Base-by-base conservation (phyloP, 1,140 invertebrate species). In the Neocloeon triangulifer region DNA sequence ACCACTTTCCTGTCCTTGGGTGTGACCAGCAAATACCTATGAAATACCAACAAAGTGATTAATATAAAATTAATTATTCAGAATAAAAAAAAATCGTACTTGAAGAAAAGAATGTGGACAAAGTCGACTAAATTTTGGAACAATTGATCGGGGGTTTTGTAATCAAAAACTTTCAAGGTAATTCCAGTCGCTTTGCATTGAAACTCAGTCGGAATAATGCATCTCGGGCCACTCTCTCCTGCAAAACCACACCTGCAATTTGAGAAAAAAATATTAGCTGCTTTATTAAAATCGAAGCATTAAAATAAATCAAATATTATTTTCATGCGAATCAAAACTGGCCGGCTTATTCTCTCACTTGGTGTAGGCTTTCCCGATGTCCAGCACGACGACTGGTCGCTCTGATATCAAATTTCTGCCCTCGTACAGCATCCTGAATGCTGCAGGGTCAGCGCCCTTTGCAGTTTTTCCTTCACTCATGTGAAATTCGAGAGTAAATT, bases 1-100 rank as follows among this genome's bases (percentile, higher is more conserved):
- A 95, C 73, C 31, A 96, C 68, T 47, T 74, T 73, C 10, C 84
- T 59, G 43, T 95, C 88, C 53, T 94, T 94, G 1, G 89, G 85
- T 51, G 78, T 95, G 16, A 91, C 71, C 16, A 91, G 54, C 5
- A 86, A 59, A 51, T 88, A 69, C 43, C 84, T 91, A 41, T 36
- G 51, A 43, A 41, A 25, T 14, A 37, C n/a, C 33, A 35, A 37
- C 33, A 19, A 31, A 5, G 31, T 19, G 18, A 4, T 18, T 21
- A 17, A 9, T 19, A 12, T 17, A 18, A 25, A 13, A 6, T 21
- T 19, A n/a, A 30, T n/a, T 8, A 8, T 13, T 16, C 17, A 15
- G 12, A 33, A 29, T 22, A 33, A 1, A 30, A 14, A 27, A 30
- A 27, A 16, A 17, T 43, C 42, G 53, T 60, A 86, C 82, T 73